Percentiles rank a stretch among this genome's conserved stretches.
Evolutionary conservation across 2,888 invertebrate species (phyloP).

Genomic region (Mythimna ferrago): DNA sequence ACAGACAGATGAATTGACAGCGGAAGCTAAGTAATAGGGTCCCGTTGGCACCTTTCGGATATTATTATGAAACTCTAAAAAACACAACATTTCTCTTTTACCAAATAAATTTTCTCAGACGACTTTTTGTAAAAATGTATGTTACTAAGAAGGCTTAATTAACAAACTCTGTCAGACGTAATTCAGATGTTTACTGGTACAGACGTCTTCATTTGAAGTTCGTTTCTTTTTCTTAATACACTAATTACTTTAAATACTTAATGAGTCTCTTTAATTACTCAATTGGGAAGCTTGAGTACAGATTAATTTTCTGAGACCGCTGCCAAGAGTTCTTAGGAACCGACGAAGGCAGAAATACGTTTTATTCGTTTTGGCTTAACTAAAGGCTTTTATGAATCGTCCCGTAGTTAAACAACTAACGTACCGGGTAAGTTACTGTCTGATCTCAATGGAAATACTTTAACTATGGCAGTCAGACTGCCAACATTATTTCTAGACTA

Average conservation of each 20-base stretch:
- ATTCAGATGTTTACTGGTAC: not conserved
- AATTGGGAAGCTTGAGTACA: constrained; percentile 12
- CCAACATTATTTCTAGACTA: not conserved
- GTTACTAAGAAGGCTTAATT: not conserved
- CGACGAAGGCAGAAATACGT: not conserved
- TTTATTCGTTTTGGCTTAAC: constrained; percentile 2
- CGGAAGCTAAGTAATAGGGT: too few relatives aligned
- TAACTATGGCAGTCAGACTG: too few relatives aligned
- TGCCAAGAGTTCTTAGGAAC: constrained; percentile 19
- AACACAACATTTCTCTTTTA: too few relatives aligned
- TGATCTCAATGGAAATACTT: not conserved
- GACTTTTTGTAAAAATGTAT: too few relatives aligned
- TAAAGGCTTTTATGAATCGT: constrained; percentile 2
- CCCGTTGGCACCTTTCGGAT: too few relatives aligned
- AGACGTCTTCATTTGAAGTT: constrained; percentile 4
- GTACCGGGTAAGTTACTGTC: not conserved
- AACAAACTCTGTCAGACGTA: not conserved
- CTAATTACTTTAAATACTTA: constrained; percentile 45
- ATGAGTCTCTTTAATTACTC: constrained; percentile 30
- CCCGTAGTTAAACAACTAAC: not conserved
- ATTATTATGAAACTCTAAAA: too few relatives aligned
- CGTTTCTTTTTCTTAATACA: constrained; percentile 20
- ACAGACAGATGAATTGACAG: too few relatives aligned
- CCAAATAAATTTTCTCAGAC: too few relatives aligned
- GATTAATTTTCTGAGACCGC: constrained; percentile 12